These are phyloP conservation scores for Cinclus mexicanus DNA, from an alignment of 2,113 vertebrate genomes.

Conservation along the genomic window DNA sequence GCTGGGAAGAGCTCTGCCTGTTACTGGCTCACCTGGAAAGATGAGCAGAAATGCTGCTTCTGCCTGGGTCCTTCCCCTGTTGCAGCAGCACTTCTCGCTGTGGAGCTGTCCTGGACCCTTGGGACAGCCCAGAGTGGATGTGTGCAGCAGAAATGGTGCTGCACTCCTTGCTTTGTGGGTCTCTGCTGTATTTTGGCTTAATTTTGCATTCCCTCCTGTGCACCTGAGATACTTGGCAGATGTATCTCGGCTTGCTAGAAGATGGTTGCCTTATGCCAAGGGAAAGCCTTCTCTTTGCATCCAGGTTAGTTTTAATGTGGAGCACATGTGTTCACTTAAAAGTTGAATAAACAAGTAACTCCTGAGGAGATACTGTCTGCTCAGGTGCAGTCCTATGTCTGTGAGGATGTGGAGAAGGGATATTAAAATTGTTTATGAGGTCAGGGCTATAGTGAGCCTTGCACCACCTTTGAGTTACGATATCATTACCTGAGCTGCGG, in stretches of 20 bases:
- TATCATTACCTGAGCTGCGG: slow-evolving; percentile 62
- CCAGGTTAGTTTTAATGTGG: background rate
- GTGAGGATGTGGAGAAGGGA: slow-evolving; percentile 6
- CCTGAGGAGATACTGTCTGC: background rate
- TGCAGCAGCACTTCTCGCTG: fast-evolving
- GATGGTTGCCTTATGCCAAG: background rate
- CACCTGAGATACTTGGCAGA: background rate
- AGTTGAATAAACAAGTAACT: background rate
- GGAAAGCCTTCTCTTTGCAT: background rate
- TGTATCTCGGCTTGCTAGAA: background rate
- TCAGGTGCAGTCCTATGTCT: background rate
- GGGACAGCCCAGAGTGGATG: background rate
- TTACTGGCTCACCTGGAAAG: background rate
- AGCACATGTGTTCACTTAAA: background rate
- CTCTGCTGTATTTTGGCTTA: background rate
- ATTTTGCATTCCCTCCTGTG: background rate
- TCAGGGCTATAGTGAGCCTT: slow-evolving; percentile 7
- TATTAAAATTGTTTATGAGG: slow-evolving; percentile 49
- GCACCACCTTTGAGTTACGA: slow-evolving; percentile 51
- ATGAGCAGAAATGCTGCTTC: background rate
- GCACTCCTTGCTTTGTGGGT: background rate
- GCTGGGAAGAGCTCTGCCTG: background rate
- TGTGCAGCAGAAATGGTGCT: background rate
- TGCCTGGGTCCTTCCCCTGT: background rate
- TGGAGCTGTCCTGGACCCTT: fast-evolving